Evolutionary conservation across 2,888 invertebrate species (phyloP).

Genomic region (Junonia oenone): DNA sequence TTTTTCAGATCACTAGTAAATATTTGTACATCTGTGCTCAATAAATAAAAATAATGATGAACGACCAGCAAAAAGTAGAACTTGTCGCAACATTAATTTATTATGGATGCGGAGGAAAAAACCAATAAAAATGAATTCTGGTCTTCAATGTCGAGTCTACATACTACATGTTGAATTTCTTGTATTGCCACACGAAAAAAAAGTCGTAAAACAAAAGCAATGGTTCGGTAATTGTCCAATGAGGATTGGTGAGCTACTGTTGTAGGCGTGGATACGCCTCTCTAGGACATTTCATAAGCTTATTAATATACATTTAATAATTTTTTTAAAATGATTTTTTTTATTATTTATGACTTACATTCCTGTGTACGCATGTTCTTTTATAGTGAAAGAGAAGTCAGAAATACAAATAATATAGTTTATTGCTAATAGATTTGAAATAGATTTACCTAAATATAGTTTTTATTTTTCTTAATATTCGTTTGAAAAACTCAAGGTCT

Average conservation of each 20-base stretch:
- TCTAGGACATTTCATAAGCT: constrained; percentile 11
- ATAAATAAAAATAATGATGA: constrained; percentile 14
- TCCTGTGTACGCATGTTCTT: not conserved
- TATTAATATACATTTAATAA: not conserved
- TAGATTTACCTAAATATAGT: too few relatives aligned
- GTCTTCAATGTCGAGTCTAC: constrained; percentile 20
- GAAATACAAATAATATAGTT: not conserved
- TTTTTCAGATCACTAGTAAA: not conserved
- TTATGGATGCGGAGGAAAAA: constrained; percentile 21
- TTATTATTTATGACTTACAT: not conserved
- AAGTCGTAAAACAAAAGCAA: constrained; percentile 13
- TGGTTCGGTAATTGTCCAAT: constrained; percentile 22
- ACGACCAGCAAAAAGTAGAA: constrained; percentile 16
- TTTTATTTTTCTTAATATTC: too few relatives aligned
- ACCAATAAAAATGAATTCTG: constrained; percentile 13
- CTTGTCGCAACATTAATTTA: constrained; percentile 22
- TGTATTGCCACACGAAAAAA: constrained; percentile 23
- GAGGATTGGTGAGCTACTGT: constrained; percentile 20
- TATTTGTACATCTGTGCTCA: constrained; percentile 20
- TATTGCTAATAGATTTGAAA: too few relatives aligned
- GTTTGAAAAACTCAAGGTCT: too few relatives aligned
- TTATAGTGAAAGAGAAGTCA: not conserved
- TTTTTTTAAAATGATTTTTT: not conserved
- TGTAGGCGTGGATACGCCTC: constrained; percentile 27
- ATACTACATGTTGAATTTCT: constrained; percentile 16